phyloP scores from a whole-genome alignment of 1,140 invertebrate species.

The Branchinecta lindahli region DNA sequence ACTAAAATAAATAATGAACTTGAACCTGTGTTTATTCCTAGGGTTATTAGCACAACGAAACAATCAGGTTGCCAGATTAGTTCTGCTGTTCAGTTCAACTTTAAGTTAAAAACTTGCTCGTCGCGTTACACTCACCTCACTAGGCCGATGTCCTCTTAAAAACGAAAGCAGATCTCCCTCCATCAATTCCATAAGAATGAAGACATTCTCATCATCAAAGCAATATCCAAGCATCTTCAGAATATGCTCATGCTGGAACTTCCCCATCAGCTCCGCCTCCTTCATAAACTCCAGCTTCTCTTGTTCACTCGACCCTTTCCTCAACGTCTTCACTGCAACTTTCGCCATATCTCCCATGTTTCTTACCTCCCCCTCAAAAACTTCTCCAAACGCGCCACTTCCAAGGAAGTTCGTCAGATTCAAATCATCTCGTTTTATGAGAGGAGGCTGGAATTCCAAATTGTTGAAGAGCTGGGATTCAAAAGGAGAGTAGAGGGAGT shows the following conservation, averaged over 20 bases:
- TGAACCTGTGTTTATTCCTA: too few species aligned
- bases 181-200: constrained; percentile 93
- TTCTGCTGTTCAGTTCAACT: too few species aligned
- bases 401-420: constrained; percentile 73
- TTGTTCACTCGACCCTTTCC: constrained; percentile 74
- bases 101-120: too few species aligned
- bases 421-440: constrained; percentile 62
- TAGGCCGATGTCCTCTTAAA: constrained; percentile 54
- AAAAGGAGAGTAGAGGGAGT: constrained; percentile 49
- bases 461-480: constrained; percentile 42
- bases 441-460: constrained; percentile 51
- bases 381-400: constrained; percentile 92
- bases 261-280: constrained; percentile 91
- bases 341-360: constrained; percentile 26
- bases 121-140: constrained; percentile 26
- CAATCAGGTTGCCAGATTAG: too few species aligned
- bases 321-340: constrained; percentile 48
- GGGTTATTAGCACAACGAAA: too few species aligned
- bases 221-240: constrained; percentile 81
- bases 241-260: constrained; percentile 92
- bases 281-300: constrained; percentile 90
- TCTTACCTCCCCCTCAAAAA: constrained; percentile 71
- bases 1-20: too few species aligned
- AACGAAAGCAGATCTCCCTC: constrained; percentile 87
- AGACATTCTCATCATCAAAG: constrained; percentile 77